Percentiles rank a stretch among this genome's conserved stretches.
Evolutionary conservation across 2,888 invertebrate genomes (phyloP).

Genomic region (Fabriciana adippe): DNA sequence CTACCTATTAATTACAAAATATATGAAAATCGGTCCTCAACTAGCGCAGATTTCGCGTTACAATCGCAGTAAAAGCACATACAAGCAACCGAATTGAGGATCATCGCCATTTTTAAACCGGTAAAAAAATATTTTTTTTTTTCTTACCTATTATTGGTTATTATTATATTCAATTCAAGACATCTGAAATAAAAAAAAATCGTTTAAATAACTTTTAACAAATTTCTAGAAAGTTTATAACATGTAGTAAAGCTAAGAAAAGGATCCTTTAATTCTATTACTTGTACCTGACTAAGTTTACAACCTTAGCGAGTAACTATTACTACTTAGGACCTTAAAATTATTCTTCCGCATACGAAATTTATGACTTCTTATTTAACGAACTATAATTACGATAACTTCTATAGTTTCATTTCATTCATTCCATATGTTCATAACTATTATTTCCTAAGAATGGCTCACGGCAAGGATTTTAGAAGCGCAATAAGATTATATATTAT

Average conservation of each 20-base stretch:
- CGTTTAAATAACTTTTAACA: neutral
- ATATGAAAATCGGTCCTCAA: too few species aligned
- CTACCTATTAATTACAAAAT: too few species aligned
- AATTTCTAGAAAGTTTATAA: slow-evolving; percentile 1
- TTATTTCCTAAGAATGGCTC: neutral
- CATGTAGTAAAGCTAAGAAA: slow-evolving; percentile 7
- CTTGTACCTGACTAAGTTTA: slow-evolving; percentile 21
- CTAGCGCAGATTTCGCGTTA: too few species aligned
- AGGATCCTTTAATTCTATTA: slow-evolving; percentile 2
- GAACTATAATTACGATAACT: neutral
- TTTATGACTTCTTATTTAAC: slow-evolving; percentile 3
- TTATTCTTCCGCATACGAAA: neutral
- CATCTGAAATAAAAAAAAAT: neutral
- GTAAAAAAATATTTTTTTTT: too few species aligned
- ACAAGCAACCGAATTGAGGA: too few species aligned
- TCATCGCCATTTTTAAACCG: too few species aligned
- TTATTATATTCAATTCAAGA: too few species aligned
- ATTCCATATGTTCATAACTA: neutral
- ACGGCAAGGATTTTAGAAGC: too few species aligned
- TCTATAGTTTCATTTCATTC: neutral
- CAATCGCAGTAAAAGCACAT: too few species aligned
- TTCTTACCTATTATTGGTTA: too few species aligned
- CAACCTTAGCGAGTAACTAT: slow-evolving; percentile 12
- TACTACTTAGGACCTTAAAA: slow-evolving; percentile 4
- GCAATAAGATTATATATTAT: too few species aligned